A percentile compares a stretch with the other conserved stretches of the same genome.
These are phyloP conservation scores for Heterocephalus glaber DNA, from an alignment of 2,113 vertebrate genomes.

Conservation along the genomic window DNA sequence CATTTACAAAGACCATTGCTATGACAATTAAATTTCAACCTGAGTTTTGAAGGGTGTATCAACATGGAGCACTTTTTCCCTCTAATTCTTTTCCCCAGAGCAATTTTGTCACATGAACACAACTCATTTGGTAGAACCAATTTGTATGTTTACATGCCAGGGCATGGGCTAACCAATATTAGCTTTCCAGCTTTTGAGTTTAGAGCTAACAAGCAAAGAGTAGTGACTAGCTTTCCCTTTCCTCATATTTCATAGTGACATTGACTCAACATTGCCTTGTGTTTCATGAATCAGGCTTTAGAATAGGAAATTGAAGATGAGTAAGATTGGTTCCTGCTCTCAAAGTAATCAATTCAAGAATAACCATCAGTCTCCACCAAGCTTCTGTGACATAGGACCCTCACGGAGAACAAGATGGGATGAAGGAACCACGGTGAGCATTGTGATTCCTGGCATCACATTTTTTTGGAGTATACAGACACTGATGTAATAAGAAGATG, in stretches of 20 bases:
- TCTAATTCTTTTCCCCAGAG: background rate
- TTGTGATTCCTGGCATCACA: background rate
- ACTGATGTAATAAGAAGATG: slow-evolving; percentile 7
- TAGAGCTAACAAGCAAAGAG: background rate
- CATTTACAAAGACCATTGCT: background rate
- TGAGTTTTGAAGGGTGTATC: background rate
- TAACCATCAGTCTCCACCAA: background rate
- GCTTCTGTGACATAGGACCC: background rate
- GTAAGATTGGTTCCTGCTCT: background rate
- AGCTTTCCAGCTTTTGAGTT: background rate
- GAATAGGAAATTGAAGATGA: background rate
- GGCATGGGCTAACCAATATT: background rate
- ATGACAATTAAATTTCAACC: background rate
- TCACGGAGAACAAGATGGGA: background rate
- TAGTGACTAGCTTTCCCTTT: background rate
- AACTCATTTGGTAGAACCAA: background rate
- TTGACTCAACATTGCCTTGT: background rate
- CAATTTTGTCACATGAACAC: background rate
- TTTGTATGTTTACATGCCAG: background rate
- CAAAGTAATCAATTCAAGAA: background rate
- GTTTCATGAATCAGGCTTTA: background rate
- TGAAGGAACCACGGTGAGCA: background rate
- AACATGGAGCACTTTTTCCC: background rate
- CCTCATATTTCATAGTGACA: background rate
- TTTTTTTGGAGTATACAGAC: slow-evolving; percentile 9